Evolutionary conservation across 2,888 invertebrate genomes (phyloP), one percentile per base, ranked within the genome.

Genomic region (Pollenia angustigena): DNA sequence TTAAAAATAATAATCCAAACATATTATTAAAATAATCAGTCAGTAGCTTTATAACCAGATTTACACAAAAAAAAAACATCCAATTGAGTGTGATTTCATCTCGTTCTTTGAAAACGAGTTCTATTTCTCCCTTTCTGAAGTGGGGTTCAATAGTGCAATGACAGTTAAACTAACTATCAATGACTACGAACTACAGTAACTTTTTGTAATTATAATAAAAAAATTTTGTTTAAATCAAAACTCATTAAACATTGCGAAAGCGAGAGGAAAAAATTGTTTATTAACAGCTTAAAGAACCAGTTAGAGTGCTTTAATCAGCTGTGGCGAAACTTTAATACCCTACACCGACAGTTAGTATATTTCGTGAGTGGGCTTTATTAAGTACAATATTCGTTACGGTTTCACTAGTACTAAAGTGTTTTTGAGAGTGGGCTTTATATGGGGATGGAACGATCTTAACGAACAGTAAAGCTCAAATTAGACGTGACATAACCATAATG

Each of bases 111-210:
- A 14, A 56, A 52, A 16, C n/a, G 11, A 3, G 44, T 9, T 9
- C 10, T n/a, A 52, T 71, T 52, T 16, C 2, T 52, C 12, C 80
- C 62, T 16, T 78, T 50, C 3, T 9, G 18, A 81, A 72, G 68
- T 81, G 81, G 81, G 32, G 87, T 84, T 87, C 87, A 87, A 87
- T 84, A 84, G 84, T 84, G 84, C 84, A 87, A 84, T 84, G 84
- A 84, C 84, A 87, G 76, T 81, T 78, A 78, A 87, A 84, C 76
- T 81, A 87, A 84, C 76, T 81, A 81, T 81, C 76, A 87, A 81
- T 87, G 71, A 68, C 68, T 83, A 69, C 68, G 60, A 71, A 42
- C 32, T 74, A 18, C 50, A 48, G 14, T 40, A 68, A 52, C 60
- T 60, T 48, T 48, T 58, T 74, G 79, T 75, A 75, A 71, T 83